Evolutionary conservation across 2,888 invertebrate species (phyloP).

Genomic region (Thysanoteuthis rhombus): DNA sequence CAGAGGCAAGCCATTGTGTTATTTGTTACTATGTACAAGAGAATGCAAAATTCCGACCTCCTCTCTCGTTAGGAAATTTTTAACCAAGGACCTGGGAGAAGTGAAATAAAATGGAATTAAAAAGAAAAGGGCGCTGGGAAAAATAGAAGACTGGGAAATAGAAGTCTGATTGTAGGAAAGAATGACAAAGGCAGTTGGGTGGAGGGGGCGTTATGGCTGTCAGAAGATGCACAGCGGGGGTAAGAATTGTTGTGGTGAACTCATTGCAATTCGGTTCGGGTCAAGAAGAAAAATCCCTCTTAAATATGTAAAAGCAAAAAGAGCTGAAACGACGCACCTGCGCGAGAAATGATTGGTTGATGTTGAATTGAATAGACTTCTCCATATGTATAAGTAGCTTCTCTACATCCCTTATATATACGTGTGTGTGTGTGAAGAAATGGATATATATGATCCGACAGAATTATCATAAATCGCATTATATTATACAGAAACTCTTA

Average conservation of each 20-base stretch:
- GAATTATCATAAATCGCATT: no score
- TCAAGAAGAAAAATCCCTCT: not conserved
- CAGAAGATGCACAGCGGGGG: not conserved
- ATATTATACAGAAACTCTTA: no score
- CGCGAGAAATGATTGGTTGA: not conserved
- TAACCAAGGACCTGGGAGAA: not conserved
- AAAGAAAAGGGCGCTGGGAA: not conserved
- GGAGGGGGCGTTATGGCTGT: not conserved
- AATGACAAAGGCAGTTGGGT: not conserved
- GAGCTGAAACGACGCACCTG: not conserved
- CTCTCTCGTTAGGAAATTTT: not conserved
- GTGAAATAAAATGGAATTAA: not conserved
- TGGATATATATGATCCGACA: no score
- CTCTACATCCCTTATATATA: no score
- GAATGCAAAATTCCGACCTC: not conserved
- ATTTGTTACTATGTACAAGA: not conserved
- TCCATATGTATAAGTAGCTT: no score
- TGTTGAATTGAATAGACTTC: no score
- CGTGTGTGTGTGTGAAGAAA: no score
- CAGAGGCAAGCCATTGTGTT: not conserved
- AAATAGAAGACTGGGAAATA: not conserved
- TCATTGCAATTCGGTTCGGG: not conserved
- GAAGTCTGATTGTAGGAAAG: not conserved
- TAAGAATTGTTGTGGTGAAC: not conserved
- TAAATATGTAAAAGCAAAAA: not conserved